Evolutionary conservation across 2,888 invertebrate species (phyloP), one percentile per base, ranked within the genome.

Genomic region (Hyposoter dolosus): DNA sequence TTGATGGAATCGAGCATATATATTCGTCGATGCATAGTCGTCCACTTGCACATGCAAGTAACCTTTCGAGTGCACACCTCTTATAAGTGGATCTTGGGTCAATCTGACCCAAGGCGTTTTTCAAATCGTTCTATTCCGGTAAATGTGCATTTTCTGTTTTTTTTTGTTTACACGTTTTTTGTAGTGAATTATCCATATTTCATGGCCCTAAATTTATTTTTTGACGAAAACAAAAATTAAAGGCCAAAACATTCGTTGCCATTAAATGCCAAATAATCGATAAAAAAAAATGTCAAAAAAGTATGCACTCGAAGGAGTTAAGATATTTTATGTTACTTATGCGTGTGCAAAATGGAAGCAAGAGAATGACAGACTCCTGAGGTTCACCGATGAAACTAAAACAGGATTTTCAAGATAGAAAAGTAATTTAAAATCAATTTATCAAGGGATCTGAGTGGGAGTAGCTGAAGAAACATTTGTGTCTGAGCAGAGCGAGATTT

Each of bases 341-440:
- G 32, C 45, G 17, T 23, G 63, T 15, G 40, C 40, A 19, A 19
- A 23, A n/a, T 3, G 32, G 40, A n/a, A 43, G 12, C 35, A 78
- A 35, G 28, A 19, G 7, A 9, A 40, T 40, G 19, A 63, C 23
- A 45, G 53, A 43, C 28, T 81, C 28, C 65, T 74, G 81, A 17
- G 72, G 81, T 47, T 65, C 23, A 32, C 40, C 53, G 40, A 63
- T n/a, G 60, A 66, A 71, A 17, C 50, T 45, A 23, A 35, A 40
- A 43, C 43, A 19, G 40, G 32, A 71, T 35, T 43, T 43, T 43
- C 45, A 19, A 75, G 77, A 40, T 69, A 35, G 45, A 83, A 83
- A 86, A 78, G 83, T 83, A 82, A 86, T 83, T 82, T 75, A 81
- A 78, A 83, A 86, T 75, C 81, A 82, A 82, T 86, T 83, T 83